Evolutionary conservation across 2,797 vertebrate species (phyloP).

Genomic region (Chrysocyon brachyurus): DNA sequence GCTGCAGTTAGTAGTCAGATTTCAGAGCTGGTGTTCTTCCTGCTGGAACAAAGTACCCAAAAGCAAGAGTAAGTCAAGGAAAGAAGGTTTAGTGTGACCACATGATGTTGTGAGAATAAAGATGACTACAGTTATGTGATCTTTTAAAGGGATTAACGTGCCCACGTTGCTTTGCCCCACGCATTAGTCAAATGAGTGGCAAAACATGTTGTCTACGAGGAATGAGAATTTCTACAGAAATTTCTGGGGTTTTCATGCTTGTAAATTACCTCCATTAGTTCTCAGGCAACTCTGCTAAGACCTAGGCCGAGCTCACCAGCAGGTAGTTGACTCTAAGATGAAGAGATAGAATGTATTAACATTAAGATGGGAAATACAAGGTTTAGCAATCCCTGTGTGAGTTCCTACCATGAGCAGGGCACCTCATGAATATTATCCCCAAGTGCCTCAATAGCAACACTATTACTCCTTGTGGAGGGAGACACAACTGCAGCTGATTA

Average conservation of each 20-base stretch:
- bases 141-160: neutral
- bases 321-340: neutral
- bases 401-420: neutral
- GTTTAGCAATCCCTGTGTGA: neutral
- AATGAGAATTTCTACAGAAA: neutral
- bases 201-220: rapidly evolving
- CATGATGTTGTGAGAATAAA: neutral
- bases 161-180: neutral
- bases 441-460: neutral
- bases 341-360: too few relatives aligned
- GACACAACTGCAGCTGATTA: neutral
- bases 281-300: neutral
- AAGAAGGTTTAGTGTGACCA: neutral
- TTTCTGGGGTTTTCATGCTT: neutral
- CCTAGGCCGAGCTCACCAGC: neutral
- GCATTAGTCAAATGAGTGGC: neutral
- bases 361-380: neutral
- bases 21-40: neutral
- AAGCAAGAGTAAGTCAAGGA: neutral
- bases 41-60: neutral
- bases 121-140: neutral
- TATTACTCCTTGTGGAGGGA: neutral
- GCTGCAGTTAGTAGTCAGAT: neutral
- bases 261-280: neutral
- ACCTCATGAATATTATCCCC: neutral